Percentiles rank a stretch among this genome's conserved stretches.
These are phyloP conservation scores for Pseudopleuronectes americanus DNA, from an alignment of 2,797 vertebrate genomes.

Conservation along the genomic window DNA sequence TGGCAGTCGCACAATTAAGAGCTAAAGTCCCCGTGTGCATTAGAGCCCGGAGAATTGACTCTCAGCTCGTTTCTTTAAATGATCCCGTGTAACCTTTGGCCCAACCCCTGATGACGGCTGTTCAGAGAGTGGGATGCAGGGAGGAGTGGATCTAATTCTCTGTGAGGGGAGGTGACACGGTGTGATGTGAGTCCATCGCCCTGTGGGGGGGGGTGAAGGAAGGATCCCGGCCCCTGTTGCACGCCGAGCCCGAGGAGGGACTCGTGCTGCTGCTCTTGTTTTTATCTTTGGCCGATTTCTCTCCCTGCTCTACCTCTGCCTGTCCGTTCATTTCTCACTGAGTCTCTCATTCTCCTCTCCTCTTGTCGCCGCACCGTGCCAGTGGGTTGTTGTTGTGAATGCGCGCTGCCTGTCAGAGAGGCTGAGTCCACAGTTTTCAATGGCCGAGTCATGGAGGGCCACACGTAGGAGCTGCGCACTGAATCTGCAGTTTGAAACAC, in stretches of 20 bases:
- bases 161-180: constrained; percentile 57
- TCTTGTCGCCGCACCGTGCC: constrained; percentile 18
- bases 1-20: constrained; percentile 53
- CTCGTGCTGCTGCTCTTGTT: constrained; percentile 39
- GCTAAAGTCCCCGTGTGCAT: constrained; percentile 47
- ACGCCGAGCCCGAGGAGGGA: constrained; percentile 24
- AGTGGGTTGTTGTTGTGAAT: constrained; percentile 52
- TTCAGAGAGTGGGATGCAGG: constrained; percentile 40
- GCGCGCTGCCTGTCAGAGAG: constrained; percentile 56
- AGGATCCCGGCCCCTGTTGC: constrained; percentile 28
- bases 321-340: constrained; percentile 30
- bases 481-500: constrained; percentile 70
- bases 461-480: constrained; percentile 61
- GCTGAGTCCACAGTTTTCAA: constrained; percentile 79
- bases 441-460: constrained; percentile 60
- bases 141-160: constrained; percentile 64
- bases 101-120: constrained; percentile 21
- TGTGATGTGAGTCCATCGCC: constrained; percentile 55
- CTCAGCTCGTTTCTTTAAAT: constrained; percentile 28
- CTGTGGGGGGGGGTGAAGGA: constrained; percentile 56
- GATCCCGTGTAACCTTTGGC: constrained; percentile 46
- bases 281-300: constrained; percentile 23
- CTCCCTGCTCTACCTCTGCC: constrained; percentile 4
- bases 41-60: constrained; percentile 59
- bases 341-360: constrained; percentile 27